A percentile compares a stretch with the other conserved stretches of the same genome.
phyloP scores from a whole-genome alignment of 2,797 vertebrate genomes.

The Coilia nasus region DNA sequence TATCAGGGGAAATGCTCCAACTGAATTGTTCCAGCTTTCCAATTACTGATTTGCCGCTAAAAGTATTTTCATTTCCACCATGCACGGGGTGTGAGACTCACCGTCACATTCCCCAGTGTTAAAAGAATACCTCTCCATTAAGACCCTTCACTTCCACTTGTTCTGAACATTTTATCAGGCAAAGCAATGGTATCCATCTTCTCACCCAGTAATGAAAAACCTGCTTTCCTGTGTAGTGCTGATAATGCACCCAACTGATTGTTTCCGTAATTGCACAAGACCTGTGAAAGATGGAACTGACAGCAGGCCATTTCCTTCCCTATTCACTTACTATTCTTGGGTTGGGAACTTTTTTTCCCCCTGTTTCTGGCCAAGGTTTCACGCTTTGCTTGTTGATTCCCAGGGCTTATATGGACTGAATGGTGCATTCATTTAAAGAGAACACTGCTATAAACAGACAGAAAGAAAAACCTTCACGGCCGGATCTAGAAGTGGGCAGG shows the following conservation, averaged over 20 bases:
- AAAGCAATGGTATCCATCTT: not conserved
- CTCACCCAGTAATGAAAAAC: not conserved
- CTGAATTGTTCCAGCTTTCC: not conserved
- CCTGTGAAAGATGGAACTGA: not conserved
- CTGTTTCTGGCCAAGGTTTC: not conserved
- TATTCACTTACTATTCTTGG: not conserved
- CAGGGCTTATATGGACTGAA: not conserved
- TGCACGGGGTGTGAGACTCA: not conserved
- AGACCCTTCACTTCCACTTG: not conserved
- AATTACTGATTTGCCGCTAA: not conserved
- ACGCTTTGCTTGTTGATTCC: not conserved
- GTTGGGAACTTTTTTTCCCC: not conserved
- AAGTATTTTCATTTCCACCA: not conserved
- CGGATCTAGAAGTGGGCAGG: no score
- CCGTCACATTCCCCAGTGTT: not conserved
- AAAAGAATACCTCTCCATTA: not conserved
- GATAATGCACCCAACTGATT: not conserved
- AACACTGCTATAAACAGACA: not conserved
- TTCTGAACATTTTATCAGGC: not conserved
- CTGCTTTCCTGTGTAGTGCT: not conserved
- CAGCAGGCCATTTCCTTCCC: not conserved
- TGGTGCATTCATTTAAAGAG: not conserved
- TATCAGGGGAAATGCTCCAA: not conserved
- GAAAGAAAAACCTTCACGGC: not conserved
- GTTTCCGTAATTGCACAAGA: not conserved